Evolutionary conservation across 2,888 invertebrate genomes (phyloP).

Genomic region (Thereva unica): DNA sequence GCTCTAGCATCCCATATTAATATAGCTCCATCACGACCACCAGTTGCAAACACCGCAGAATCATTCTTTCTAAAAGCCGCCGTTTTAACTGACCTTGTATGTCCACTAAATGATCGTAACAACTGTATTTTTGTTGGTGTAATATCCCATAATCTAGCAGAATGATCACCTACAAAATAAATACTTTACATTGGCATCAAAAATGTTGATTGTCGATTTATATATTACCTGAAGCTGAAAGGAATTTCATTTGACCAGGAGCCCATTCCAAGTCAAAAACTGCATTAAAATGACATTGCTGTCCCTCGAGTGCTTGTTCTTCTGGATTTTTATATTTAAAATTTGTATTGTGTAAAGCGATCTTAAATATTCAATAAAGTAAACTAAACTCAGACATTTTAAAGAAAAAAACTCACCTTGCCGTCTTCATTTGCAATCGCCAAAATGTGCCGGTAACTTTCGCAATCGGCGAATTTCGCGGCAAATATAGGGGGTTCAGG

Average conservation of each 20-base stretch:
- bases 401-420: constrained; percentile 58
- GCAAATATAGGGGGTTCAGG: constrained; percentile 78
- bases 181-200: constrained; percentile 8
- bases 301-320: constrained; percentile 59
- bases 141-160: constrained; percentile 79
- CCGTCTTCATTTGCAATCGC: constrained; percentile 89
- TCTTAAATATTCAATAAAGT: constrained; percentile 42
- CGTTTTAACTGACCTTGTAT: constrained; percentile 81
- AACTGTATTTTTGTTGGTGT: constrained; percentile 59
- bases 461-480: constrained; percentile 73
- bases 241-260: constrained; percentile 72
- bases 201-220: not conserved
- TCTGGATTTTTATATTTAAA: constrained; percentile 51
- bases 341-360: constrained; percentile 61
- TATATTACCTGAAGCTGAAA: constrained; percentile 74
- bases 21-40: constrained; percentile 85
- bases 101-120: constrained; percentile 70
- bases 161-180: constrained; percentile 71
- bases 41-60: constrained; percentile 80
- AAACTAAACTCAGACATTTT: not conserved
- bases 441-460: constrained; percentile 70
- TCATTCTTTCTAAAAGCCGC: constrained; percentile 74
- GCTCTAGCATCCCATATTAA: constrained; percentile 81
- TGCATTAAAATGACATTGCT: constrained; percentile 79
- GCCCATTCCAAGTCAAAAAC: constrained; percentile 90